Base-by-base conservation (phyloP, 2,797 vertebrate species). In the Macroramphosus scolopax region DNA sequence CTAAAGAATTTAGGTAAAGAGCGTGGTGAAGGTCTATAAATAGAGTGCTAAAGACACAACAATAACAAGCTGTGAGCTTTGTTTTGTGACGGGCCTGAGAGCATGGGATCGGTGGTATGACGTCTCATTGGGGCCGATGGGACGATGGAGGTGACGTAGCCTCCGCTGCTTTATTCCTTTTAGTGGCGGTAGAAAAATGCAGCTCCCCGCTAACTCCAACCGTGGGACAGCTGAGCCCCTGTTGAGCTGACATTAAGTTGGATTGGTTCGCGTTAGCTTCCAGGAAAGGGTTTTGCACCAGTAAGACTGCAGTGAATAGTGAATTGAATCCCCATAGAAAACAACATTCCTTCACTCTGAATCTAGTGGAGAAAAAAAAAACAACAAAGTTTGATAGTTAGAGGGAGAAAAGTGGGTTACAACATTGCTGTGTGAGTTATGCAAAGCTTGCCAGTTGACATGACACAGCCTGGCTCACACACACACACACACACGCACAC, bases 251-350 rank as follows among this genome's bases (percentile, higher is more conserved):
- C 72, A 59, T 75, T 75, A 79, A 80, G 70, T 83, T 79, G 72
- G 65, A 85, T 64, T 77, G 63, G 71, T 60, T 53, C 49, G 65
- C 6, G 44, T 77, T 72, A 74, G 80, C 69, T 77, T 85, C 75
- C 81, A 79, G 81, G 68, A 84, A 81, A 63, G 34, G 54, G 62
- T 68, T 80, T 81, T 80, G 74, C 77, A 68, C 61, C 60, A 77
- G 70, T 66, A 67, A 72, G 66, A 48, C 65, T 65, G 57, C 63
- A 80, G 70, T 83, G 77, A 86, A 86, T 82, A 78, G 78, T 75
- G 68, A 86, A 81, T 80, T 69, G 70, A 85, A 63, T 78, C 69
- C 68, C 69, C 77, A 67, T 67, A 74, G 72, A 81, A 82, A 82
- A 78, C 71, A 69, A 67, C 74, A 80, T 82, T 82, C 82, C 81